Evolutionary conservation across 2,797 vertebrate genomes (phyloP).

Genomic region (Hydrophis major): DNA sequence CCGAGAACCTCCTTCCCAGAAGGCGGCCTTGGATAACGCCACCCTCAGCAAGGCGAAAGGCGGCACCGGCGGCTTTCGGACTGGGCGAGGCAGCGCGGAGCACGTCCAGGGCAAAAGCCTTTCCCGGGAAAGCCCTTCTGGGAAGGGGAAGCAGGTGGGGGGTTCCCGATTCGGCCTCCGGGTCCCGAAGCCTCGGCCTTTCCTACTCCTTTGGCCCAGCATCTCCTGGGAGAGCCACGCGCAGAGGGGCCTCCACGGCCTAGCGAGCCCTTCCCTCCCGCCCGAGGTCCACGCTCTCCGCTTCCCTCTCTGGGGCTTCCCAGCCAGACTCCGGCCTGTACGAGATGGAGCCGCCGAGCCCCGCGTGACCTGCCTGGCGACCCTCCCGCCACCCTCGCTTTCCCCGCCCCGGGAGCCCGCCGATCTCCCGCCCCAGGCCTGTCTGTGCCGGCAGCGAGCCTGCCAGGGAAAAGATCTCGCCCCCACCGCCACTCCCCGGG

Average conservation of each 20-base stretch:
- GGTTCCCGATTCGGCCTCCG: no score
- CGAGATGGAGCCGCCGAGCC: neutral
- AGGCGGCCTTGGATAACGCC: neutral
- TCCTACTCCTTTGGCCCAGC: neutral
- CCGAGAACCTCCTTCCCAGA: neutral
- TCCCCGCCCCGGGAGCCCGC: neutral
- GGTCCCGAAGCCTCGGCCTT: neutral
- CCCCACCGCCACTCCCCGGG: neutral
- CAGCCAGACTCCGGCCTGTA: neutral
- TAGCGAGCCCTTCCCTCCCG: neutral
- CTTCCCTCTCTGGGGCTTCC: neutral
- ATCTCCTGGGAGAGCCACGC: neutral
- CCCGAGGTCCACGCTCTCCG: no score
- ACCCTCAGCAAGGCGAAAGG: neutral
- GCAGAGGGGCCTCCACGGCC: neutral
- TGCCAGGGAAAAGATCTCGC: neutral
- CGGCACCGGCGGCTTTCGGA: no score
- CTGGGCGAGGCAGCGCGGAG: rapidly evolving
- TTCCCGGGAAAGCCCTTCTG: neutral
- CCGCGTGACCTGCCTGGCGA: no score
- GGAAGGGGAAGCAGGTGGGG: neutral
- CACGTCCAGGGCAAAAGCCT: neutral
- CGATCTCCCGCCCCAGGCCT: neutral
- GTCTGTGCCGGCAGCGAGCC: neutral
- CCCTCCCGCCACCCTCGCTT: neutral